A percentile compares a stretch with the other conserved stretches of the same genome.
phyloP scores from a whole-genome alignment of 2,888 invertebrate species.

The Xanthia icteritia region DNA sequence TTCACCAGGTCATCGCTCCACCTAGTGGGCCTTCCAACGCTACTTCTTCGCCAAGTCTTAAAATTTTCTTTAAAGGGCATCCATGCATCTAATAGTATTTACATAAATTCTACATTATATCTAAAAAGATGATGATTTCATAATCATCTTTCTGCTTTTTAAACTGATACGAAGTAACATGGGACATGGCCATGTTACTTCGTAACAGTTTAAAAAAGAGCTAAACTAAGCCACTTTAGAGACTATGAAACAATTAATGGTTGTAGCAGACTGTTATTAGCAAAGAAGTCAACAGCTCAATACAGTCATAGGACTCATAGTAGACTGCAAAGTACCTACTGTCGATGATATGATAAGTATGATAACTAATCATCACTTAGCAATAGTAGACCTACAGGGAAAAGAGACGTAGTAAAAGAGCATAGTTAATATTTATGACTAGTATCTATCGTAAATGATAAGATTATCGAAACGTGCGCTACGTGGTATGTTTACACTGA shows the following conservation, averaged over 20 bases:
- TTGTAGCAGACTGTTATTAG: neutral
- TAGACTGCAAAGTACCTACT: neutral
- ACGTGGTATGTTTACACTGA: constrained; percentile 37
- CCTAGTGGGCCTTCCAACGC: no score
- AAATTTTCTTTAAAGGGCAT: no score
- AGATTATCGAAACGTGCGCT: constrained; percentile 48
- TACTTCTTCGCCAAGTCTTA: no score
- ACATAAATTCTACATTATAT: no score
- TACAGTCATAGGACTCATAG: neutral
- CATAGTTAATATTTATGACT: constrained; percentile 41
- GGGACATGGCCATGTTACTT: neutral
- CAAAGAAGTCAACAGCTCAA: neutral
- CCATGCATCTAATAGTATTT: no score
- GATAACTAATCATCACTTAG: neutral
- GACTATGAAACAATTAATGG: neutral
- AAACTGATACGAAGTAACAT: no score
- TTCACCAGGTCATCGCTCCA: no score
- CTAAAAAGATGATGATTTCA: no score
- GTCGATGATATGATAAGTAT: no score
- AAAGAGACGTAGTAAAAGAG: constrained; percentile 23
- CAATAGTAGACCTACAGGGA: neutral
- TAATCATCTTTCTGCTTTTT: no score
- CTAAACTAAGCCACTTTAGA: neutral
- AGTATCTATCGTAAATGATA: constrained; percentile 28
- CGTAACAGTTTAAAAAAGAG: neutral